Conservation (phyloP, 2,113 vertebrate genomes). For the Coreoperca whiteheadi region DNA sequence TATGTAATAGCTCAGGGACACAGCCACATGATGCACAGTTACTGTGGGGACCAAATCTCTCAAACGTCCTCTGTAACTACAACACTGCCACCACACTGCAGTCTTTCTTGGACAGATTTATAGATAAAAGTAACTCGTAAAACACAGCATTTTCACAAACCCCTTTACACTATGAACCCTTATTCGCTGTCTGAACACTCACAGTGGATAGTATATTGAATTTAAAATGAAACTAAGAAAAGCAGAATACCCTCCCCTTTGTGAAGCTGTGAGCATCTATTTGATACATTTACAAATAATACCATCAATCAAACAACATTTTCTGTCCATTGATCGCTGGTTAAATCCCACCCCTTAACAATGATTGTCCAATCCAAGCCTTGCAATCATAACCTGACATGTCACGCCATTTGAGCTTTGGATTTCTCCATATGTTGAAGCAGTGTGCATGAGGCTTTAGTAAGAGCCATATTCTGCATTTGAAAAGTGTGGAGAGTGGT, state of each 20-base stretch:
- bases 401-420: not conserved
- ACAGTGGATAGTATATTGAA: too few relatives aligned
- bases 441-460: not conserved
- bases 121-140: constrained; percentile 18
- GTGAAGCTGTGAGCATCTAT: not conserved
- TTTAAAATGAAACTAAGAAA: not conserved
- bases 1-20: constrained; percentile 29
- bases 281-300: not conserved
- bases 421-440: too few relatives aligned
- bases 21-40: constrained; percentile 30
- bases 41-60: constrained; percentile 46
- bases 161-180: not conserved
- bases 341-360: not conserved
- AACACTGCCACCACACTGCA: constrained; percentile 24
- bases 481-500: not conserved
- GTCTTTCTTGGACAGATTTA: constrained; percentile 38
- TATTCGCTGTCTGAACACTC: not conserved
- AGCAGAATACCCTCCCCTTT: not conserved
- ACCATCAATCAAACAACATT: not conserved
- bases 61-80: constrained; percentile 56
- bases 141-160: constrained; percentile 11
- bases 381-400: not conserved
- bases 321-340: not conserved
- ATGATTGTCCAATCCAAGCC: not conserved
- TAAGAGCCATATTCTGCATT: not conserved